Conservation (phyloP, 2,797 vertebrate species). For the Telmatherina bonti region DNA sequence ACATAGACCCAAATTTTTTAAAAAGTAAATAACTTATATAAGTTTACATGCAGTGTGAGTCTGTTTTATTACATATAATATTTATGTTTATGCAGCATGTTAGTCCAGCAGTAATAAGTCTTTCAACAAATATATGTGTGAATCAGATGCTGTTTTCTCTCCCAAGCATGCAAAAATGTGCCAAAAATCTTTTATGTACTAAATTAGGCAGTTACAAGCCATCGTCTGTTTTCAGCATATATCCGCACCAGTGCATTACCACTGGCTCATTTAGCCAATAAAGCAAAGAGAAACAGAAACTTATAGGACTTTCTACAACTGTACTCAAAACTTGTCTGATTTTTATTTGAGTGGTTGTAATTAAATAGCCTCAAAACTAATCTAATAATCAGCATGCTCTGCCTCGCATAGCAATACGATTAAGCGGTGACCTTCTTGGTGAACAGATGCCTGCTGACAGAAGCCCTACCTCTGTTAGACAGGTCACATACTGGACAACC, state of each 20-base stretch:
- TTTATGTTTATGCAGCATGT: not conserved
- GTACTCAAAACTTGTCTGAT: slow-evolving; percentile 53
- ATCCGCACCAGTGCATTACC: not conserved
- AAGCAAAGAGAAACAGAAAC: slow-evolving; percentile 21
- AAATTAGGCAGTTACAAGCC: not conserved
- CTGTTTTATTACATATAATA: not conserved
- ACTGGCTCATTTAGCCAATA: not conserved
- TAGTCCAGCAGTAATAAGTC: too few species aligned
- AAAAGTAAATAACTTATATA: not conserved
- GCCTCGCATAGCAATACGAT: slow-evolving; percentile 61
- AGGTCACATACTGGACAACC: slow-evolving; percentile 61
- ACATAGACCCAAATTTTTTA: too few species aligned
- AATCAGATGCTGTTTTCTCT: not conserved
- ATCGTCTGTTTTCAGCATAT: not conserved
- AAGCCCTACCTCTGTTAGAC: slow-evolving; percentile 60
- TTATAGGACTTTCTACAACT: slow-evolving; percentile 27
- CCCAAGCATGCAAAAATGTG: not conserved
- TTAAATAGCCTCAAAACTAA: slow-evolving; percentile 61
- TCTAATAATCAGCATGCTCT: slow-evolving; percentile 62
- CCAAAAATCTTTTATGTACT: slow-evolving; percentile 1
- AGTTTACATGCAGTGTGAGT: not conserved
- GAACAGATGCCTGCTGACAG: slow-evolving; percentile 61
- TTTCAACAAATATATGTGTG: not conserved
- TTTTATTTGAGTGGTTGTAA: slow-evolving; percentile 65
- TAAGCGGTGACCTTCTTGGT: slow-evolving; percentile 50